These are phyloP conservation scores for Coranthus polyacanthus DNA, from an alignment of 2,797 vertebrate species.

Conservation along the genomic window DNA sequence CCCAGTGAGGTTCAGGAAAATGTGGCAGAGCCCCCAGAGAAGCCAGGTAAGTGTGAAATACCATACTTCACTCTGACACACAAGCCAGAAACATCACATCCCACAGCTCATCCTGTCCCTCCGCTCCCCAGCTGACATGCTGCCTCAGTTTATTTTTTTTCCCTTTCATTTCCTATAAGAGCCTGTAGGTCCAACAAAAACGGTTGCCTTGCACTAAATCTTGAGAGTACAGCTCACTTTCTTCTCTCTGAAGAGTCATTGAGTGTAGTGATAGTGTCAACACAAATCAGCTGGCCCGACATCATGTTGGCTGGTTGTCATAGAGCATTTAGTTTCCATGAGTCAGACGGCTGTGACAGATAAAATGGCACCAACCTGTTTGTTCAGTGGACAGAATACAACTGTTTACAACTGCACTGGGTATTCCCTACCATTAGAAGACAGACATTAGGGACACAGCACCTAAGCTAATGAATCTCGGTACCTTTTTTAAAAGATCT, in stretches of 20 bases:
- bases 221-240: not conserved
- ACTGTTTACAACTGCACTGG: not conserved
- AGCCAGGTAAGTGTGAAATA: constrained; percentile 82
- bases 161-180: constrained; percentile 26
- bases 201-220: constrained; percentile 8
- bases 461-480: too few relatives aligned
- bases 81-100: constrained; percentile 78
- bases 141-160: constrained; percentile 45
- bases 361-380: constrained; percentile 2
- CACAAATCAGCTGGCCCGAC: constrained; percentile 44
- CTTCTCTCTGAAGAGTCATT: not conserved
- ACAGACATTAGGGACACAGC: too few relatives aligned
- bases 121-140: constrained; percentile 55
- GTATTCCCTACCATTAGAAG: too few relatives aligned
- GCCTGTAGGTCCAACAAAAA: constrained; percentile 7
- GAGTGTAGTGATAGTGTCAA: constrained; percentile 26
- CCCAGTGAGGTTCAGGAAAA: constrained; percentile 86
- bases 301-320: constrained; percentile 41
- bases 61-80: constrained; percentile 62
- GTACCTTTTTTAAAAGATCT: too few relatives aligned
- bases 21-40: constrained; percentile 81
- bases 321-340: constrained; percentile 40
- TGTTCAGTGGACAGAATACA: not conserved
- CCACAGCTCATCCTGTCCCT: constrained; percentile 71
- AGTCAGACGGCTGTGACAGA: constrained; percentile 26